Conservation (phyloP, 2,113 vertebrate species). For the Nycticryphes semicollaris region DNA sequence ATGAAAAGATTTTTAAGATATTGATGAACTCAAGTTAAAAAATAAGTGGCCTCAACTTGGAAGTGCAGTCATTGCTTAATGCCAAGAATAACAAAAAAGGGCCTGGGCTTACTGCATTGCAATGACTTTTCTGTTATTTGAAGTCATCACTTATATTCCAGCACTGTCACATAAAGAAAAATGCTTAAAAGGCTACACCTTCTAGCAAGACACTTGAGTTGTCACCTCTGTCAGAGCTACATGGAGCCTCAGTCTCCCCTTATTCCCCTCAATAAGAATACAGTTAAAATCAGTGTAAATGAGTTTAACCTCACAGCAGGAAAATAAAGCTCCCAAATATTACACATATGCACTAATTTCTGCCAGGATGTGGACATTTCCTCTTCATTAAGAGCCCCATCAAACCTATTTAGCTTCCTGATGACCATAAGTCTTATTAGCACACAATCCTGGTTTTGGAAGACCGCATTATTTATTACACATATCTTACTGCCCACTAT, state of each 20-base stretch:
- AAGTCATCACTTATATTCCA: not conserved
- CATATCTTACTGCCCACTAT: fast-evolving
- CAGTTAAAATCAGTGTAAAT: not conserved
- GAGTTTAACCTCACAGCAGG: not conserved
- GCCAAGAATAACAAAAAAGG: not conserved
- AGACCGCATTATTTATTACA: not conserved
- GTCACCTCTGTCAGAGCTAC: not conserved
- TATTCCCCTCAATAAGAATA: not conserved
- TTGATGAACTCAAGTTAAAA: not conserved
- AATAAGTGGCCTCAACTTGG: not conserved
- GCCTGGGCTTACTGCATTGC: not conserved
- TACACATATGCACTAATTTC: not conserved
- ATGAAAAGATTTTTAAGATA: not conserved
- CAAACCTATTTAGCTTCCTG: not conserved
- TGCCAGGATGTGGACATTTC: not conserved
- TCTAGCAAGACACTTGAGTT: not conserved
- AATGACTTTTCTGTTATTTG: not conserved
- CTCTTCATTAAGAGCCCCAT: not conserved
- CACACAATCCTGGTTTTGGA: not conserved
- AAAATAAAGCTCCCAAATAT: not conserved
- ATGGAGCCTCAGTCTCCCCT: not conserved
- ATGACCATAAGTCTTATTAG: not conserved
- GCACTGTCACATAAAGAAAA: not conserved
- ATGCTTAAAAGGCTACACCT: not conserved
- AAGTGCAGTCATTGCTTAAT: not conserved